Evolutionary conservation across 1,140 invertebrate species (phyloP), one percentile per base, ranked within the genome.

Genomic region (Conus betulinus): DNA sequence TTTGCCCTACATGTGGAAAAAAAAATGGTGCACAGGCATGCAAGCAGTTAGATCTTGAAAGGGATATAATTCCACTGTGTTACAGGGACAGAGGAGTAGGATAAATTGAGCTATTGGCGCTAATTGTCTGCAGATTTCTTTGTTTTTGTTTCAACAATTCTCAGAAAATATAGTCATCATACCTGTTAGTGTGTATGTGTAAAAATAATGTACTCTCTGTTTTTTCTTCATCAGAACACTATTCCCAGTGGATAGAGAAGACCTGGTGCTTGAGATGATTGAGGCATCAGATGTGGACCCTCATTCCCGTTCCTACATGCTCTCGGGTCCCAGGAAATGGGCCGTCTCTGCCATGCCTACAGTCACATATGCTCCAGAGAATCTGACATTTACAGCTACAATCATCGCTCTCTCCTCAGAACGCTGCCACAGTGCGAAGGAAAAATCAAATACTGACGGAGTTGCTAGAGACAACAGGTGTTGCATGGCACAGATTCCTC

Each of bases 261-360:
- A 97, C 90, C 95, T 98, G 55, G 96, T 96, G 10, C 88, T 96
- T 8, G 96, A 97, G 91, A 96, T 99, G 95, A 97, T 97, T 89
- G 95, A 97, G 90, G 94, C 97, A 55, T 97, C 98, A 39, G 97
- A 97, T 78, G 95, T 99, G 0, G 96, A 98, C 93, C 97, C 97
- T 3, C 95, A 95, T 7, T 96, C 96, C 15, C 96, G 97, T 92
- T 96, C 98, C 0, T 92, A 89, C 60, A 55, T 91, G 39, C 87
- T 95, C 25, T 90, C 97, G 0, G 97, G n/a, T n/a, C 98, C 85
- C 97, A 97, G 86, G 98, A 99, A 93, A 97, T 98, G 94, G 95
- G 96, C 20, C 96, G 97, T 90, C 92, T 99, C 23, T 97, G 97
- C 90, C 96, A 97, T 90, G 97, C 97, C 7, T 99, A 99, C 93